Conservation (phyloP, 1,140 invertebrate genomes). For the Ceratina calcarata region DNA sequence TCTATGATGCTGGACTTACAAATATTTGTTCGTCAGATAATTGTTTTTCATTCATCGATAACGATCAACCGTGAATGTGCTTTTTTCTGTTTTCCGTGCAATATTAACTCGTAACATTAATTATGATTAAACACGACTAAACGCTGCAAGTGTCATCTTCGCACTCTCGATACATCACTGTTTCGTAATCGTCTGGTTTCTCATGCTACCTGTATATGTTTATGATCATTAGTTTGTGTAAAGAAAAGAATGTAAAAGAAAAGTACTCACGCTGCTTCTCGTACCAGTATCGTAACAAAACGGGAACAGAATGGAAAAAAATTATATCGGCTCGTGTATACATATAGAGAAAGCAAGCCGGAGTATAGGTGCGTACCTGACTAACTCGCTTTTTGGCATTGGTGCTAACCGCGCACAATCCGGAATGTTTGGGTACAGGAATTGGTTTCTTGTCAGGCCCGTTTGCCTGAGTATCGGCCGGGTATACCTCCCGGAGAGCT, state of each 20-base stretch:
- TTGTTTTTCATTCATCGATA: slow-evolving; percentile 3
- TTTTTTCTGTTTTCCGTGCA: slow-evolving; percentile 19
- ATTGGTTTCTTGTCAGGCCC: slow-evolving; percentile 84
- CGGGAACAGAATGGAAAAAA: slow-evolving; percentile 35
- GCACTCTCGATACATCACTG: slow-evolving; percentile 11
- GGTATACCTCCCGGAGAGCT: slow-evolving; percentile 85
- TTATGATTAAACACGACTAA: not conserved
- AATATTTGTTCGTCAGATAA: slow-evolving; percentile 13
- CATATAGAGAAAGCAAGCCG: slow-evolving; percentile 66
- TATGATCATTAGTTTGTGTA: slow-evolving; percentile 43
- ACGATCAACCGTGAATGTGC: slow-evolving; percentile 19
- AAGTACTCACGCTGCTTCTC: slow-evolving; percentile 45
- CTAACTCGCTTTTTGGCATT: slow-evolving; percentile 77
- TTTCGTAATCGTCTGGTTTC: slow-evolving; percentile 27
- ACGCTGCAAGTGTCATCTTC: slow-evolving; percentile 10
- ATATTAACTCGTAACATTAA: slow-evolving; percentile 31
- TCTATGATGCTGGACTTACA: slow-evolving; percentile 44
- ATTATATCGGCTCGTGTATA: slow-evolving; percentile 47
- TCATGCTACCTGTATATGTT: slow-evolving; percentile 33
- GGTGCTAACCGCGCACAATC: slow-evolving; percentile 78
- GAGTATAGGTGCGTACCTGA: slow-evolving; percentile 72
- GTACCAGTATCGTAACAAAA: slow-evolving; percentile 46
- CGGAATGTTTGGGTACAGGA: slow-evolving; percentile 79
- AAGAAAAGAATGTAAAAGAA: slow-evolving; percentile 32
- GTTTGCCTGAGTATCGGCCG: slow-evolving; percentile 89